Conservation (phyloP, 2,888 invertebrate species). For the Heliconius sara region DNA sequence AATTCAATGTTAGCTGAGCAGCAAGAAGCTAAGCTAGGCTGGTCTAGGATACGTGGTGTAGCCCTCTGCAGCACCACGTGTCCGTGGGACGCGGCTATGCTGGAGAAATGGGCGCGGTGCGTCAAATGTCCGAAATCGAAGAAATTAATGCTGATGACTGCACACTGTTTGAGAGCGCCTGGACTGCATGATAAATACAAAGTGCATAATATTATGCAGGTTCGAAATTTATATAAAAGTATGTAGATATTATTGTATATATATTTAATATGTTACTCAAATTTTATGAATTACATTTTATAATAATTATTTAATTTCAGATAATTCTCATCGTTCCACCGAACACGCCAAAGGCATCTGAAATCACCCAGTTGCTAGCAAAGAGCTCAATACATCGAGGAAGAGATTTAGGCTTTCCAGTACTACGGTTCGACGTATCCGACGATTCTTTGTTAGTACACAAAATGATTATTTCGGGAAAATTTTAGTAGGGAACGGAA, state of each 20-base stretch:
- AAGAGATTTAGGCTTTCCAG: conserved; percentile 64
- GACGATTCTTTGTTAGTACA: conserved; percentile 62
- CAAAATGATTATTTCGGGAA: not conserved
- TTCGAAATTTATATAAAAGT: conserved; percentile 38
- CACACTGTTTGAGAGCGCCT: conserved; percentile 73
- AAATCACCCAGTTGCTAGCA: conserved; percentile 64
- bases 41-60: conserved; percentile 66
- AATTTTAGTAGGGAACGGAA: not conserved
- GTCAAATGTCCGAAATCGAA: conserved; percentile 62
- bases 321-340: conserved; percentile 69
- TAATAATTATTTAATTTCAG: conserved; percentile 53
- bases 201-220: conserved; percentile 74
- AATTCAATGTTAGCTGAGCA: conserved; percentile 79
- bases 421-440: conserved; percentile 73
- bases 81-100: conserved; percentile 71
- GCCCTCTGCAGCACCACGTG: conserved; percentile 66
- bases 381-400: conserved; percentile 70
- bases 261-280: not conserved
- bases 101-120: conserved; percentile 74
- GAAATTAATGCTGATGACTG: conserved; percentile 68
- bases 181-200: conserved; percentile 71
- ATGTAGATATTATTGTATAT: too few species aligned
- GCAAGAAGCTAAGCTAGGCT: conserved; percentile 63
- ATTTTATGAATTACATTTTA: not conserved
- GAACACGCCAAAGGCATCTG: conserved; percentile 56